Base-by-base conservation (phyloP, 2,113 vertebrate genomes). In the Chrysemys picta region DNA sequence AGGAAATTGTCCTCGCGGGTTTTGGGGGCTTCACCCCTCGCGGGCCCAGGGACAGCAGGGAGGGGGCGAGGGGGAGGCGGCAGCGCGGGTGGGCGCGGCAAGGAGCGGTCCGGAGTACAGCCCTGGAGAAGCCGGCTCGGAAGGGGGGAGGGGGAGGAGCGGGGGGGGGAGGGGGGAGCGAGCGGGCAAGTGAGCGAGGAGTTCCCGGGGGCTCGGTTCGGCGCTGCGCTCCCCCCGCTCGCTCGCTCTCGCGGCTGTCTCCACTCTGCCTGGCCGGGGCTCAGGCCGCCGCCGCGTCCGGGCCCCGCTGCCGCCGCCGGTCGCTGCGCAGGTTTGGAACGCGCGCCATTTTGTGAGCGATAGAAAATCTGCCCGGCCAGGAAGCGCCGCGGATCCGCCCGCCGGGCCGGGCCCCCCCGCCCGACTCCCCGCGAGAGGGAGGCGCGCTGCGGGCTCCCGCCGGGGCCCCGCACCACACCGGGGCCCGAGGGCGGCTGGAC, bases 311-410 rank as follows among this genome's bases (percentile, higher is more conserved):
- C 98, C 98, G 99, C 98, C 98, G 99, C 99, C 98, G 98, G 98
- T 98, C 98, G 99, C 99, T 99, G 99, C 99, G 99, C 99, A 99
- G 99, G 98, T 99, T 99, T 98, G 99, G 99, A 99, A 98, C 99
- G 99, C 99, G 99, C 99, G 99, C 99, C 99, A 99, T 99, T 99
- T 99, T 99, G 99, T 99, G 99, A 98, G 99, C 99, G 98, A 99
- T 98, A 99, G 98, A 98, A 98, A 99, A 99, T 96, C 92, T 97
- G 82, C 81, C 96, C 97, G 97, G 97, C 93, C 88, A 95, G 97
- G 97, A 93, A 96, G 93, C 94, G 88, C 90, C 90, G 94, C 92
- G 94, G 94, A 96, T 95, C 95, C 94, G 94, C 82, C 95, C 94
- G 96, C 97, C 97, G 92, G 93, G 87, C 90, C 91, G 93, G 93